A percentile compares a stretch with the other conserved stretches of the same genome.
phyloP scores from a whole-genome alignment of 2,113 vertebrate genomes.

The Cynocephalus volans region DNA sequence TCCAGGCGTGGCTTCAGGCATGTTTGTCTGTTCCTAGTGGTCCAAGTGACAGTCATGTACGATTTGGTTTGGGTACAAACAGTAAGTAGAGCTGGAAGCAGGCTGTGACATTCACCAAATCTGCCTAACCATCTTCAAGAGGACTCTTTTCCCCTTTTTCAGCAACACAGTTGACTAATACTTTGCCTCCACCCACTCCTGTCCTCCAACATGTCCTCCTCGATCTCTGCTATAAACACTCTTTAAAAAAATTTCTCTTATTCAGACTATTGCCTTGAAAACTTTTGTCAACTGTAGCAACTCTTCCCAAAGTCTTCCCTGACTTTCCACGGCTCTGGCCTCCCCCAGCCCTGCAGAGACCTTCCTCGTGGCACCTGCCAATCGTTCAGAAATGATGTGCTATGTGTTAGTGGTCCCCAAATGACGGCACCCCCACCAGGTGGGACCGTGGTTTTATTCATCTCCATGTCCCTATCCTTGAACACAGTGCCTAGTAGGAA shows the following conservation, averaged over 20 bases:
- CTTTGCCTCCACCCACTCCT: not conserved
- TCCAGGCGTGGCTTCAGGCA: not conserved
- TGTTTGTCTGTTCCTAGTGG: not conserved
- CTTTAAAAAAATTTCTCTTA: constrained; percentile 20
- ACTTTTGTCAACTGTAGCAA: not conserved
- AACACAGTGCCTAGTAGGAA: not conserved
- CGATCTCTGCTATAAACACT: not conserved
- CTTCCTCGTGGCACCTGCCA: not conserved
- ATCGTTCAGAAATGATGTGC: not conserved
- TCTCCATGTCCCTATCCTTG: not conserved
- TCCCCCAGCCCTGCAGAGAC: not conserved
- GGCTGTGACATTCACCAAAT: not conserved
- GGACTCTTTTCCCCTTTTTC: not conserved
- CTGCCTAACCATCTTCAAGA: not conserved
- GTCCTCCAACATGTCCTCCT: not conserved
- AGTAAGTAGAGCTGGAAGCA: not conserved
- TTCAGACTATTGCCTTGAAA: not conserved
- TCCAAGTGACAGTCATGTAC: not conserved
- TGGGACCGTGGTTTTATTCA: not conserved
- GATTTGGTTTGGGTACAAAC: not conserved
- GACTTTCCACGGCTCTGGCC: not conserved
- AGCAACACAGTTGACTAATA: not conserved
- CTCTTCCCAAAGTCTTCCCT: not conserved
- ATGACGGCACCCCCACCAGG: not conserved
- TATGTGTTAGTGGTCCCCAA: not conserved